These are phyloP conservation scores for Eulithis prunata DNA, from an alignment of 2,888 invertebrate species.

Conservation along the genomic window DNA sequence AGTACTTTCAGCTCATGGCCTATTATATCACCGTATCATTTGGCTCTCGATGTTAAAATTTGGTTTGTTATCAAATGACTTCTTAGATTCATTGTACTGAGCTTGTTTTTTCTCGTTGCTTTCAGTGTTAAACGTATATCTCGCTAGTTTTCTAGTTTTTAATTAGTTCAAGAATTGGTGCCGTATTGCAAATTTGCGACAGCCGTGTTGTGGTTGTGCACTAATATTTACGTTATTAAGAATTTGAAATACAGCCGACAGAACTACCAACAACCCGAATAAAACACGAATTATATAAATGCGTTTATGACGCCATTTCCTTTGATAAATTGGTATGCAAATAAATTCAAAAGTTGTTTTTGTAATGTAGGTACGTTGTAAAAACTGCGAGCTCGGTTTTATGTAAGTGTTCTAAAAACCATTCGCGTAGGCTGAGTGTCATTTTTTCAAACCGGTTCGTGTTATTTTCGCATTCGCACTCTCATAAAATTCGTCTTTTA, in stretches of 20 bases:
- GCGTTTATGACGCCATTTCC: slow-evolving; percentile 49
- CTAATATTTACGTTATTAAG: slow-evolving; percentile 55
- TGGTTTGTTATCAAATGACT: slow-evolving; percentile 20
- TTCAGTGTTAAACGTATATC: neutral
- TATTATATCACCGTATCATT: slow-evolving; percentile 53
- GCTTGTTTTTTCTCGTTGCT: neutral
- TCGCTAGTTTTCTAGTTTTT: no score
- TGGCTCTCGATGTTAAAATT: slow-evolving; percentile 40
- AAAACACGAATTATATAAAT: slow-evolving; percentile 48
- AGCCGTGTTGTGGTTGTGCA: slow-evolving; percentile 30
- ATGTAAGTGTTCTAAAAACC: slow-evolving; percentile 66
- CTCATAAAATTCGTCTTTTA: slow-evolving; percentile 40
- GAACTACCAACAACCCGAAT: slow-evolving; percentile 43
- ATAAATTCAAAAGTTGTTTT: slow-evolving; percentile 55
- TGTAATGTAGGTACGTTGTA: slow-evolving; percentile 44
- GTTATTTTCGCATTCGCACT: slow-evolving; percentile 49
- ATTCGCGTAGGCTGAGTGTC: slow-evolving; percentile 58
- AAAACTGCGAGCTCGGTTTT: slow-evolving; percentile 55
- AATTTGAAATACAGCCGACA: slow-evolving; percentile 16
- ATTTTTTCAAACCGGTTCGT: slow-evolving; percentile 52
- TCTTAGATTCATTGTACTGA: neutral
- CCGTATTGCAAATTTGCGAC: no score
- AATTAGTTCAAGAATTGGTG: no score
- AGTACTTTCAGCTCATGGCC: slow-evolving; percentile 49
- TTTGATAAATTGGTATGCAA: slow-evolving; percentile 55